These are phyloP conservation scores for Lithophane leautieri DNA, from an alignment of 2,888 invertebrate species.

Conservation along the genomic window DNA sequence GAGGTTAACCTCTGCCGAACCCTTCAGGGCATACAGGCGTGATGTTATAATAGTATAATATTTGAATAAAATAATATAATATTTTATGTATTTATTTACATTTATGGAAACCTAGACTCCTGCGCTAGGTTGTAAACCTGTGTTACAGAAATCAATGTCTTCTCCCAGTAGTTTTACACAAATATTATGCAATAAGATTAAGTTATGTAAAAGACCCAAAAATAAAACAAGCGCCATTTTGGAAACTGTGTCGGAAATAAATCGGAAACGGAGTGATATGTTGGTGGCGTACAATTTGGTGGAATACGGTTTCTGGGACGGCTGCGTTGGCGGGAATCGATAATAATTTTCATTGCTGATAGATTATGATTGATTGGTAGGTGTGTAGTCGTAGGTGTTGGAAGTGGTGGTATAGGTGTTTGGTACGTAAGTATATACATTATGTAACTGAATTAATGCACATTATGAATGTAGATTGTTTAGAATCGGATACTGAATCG, in stretches of 20 bases:
- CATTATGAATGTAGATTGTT: too few relatives aligned
- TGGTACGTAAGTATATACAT: not conserved
- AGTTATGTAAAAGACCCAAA: not conserved
- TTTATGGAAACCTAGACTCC: too few relatives aligned
- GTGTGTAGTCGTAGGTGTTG: not conserved
- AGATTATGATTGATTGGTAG: conserved; percentile 25
- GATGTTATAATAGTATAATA: not conserved
- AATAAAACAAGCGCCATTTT: conserved; percentile 18
- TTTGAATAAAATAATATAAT: too few relatives aligned
- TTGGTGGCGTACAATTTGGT: conserved; percentile 20
- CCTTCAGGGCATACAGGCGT: not conserved
- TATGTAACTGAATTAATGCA: too few relatives aligned
- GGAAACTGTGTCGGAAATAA: conserved; percentile 71
- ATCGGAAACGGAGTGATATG: conserved; percentile 67
- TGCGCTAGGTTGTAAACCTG: too few relatives aligned
- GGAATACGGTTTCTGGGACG: conserved; percentile 28
- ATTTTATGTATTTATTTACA: too few relatives aligned
- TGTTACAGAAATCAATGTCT: too few relatives aligned
- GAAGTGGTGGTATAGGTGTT: not conserved
- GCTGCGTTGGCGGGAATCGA: conserved; percentile 38
- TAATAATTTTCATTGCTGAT: conserved; percentile 24
- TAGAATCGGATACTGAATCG: too few relatives aligned
- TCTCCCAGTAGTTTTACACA: too few relatives aligned
- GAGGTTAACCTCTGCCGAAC: not conserved
- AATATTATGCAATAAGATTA: too few relatives aligned